These are phyloP conservation scores for Melanostoma scalare DNA, from an alignment of 2,888 invertebrate species.

Conservation along the genomic window DNA sequence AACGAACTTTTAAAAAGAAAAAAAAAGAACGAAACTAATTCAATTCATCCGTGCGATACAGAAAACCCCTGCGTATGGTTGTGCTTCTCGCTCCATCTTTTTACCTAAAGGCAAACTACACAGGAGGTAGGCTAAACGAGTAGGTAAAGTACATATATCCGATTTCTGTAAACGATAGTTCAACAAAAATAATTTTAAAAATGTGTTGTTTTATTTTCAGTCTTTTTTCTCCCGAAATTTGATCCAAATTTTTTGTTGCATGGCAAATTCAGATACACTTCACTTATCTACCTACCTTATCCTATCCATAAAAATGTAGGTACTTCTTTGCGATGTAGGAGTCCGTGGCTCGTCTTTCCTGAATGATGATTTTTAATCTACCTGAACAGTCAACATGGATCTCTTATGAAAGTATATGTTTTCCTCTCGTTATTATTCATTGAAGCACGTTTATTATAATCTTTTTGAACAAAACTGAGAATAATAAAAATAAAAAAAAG, in stretches of 20 bases:
- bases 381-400: conserved; percentile 33
- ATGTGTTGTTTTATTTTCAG: conserved; percentile 17
- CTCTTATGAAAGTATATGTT: conserved; percentile 46
- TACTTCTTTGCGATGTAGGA: conserved; percentile 47
- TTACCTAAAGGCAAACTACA: neutral
- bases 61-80: neutral
- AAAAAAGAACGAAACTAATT: neutral
- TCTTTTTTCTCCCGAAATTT: conserved; percentile 51
- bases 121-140: neutral
- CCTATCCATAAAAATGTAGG: neutral
- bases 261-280: conserved; percentile 15
- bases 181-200: conserved; percentile 39
- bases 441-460: conserved; percentile 62
- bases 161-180: conserved; percentile 51
- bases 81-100: neutral
- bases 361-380: conserved; percentile 40
- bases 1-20: neutral
- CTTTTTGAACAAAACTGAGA: conserved; percentile 20
- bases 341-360: conserved; percentile 41
- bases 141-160: conserved; percentile 29
- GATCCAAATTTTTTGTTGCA: conserved; percentile 42
- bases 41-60: neutral
- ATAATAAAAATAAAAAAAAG: conserved; percentile 15
- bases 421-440: conserved; percentile 65
- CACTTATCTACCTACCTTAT: conserved; percentile 13